These are phyloP conservation scores for Lutjanus argentimaculatus DNA, from an alignment of 2,797 vertebrate genomes.

Conservation along the genomic window DNA sequence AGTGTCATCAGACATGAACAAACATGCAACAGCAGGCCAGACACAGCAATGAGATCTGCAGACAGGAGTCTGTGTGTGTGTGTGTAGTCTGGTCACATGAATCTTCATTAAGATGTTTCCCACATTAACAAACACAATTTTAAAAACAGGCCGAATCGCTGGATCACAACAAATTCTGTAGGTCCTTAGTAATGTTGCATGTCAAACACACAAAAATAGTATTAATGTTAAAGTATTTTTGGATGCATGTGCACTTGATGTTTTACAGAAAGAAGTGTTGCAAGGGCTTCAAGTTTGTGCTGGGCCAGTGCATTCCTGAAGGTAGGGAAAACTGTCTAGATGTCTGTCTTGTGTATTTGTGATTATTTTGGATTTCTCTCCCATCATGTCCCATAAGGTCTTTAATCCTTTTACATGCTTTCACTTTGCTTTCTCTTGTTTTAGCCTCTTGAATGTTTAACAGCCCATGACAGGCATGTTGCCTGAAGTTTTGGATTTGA, in stretches of 20 bases:
- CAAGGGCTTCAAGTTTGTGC: conserved; percentile 97
- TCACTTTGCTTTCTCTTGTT: conserved; percentile 32
- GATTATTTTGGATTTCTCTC: conserved; percentile 43
- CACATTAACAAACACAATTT: conserved; percentile 46
- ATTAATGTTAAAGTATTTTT: conserved; percentile 10
- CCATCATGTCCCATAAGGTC: conserved; percentile 32
- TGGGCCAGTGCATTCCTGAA: conserved; percentile 99
- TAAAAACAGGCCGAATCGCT: conserved; percentile 40
- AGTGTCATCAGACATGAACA: conserved; percentile 34
- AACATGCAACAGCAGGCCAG: conserved; percentile 38
- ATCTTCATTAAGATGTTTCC: conserved; percentile 45
- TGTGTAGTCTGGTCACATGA: conserved; percentile 20
- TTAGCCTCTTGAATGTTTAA: conserved; percentile 38
- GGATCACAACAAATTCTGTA: conserved; percentile 6
- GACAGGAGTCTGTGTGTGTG: not conserved
- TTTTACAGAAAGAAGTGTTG: conserved; percentile 96
- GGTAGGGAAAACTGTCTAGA: conserved; percentile 85
- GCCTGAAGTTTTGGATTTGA: not conserved
- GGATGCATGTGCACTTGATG: conserved; percentile 32
- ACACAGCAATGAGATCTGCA: conserved; percentile 28
- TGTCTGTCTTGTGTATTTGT: conserved; percentile 52
- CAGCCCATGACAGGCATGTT: conserved; percentile 21
- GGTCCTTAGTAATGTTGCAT: not conserved
- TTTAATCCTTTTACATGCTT: conserved; percentile 14
- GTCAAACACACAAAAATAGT: too few species aligned